Evolutionary conservation across 1,140 invertebrate genomes (phyloP).

Genomic region (Bombus picipes): DNA sequence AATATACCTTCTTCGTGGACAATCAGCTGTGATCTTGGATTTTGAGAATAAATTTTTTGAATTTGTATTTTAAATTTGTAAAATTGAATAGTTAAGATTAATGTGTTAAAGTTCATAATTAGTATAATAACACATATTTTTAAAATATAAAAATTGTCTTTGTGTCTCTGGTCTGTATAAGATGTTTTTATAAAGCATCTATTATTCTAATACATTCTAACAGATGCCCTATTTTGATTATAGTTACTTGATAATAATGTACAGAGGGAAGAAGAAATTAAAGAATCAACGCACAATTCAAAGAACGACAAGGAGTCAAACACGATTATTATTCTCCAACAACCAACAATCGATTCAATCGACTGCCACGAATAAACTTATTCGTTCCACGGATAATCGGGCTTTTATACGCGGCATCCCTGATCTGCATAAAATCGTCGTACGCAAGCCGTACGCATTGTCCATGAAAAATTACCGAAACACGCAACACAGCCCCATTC

Average conservation of each 20-base stretch:
- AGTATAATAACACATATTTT: no score
- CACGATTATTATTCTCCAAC: neutral
- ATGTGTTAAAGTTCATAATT: no score
- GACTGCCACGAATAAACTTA: no score
- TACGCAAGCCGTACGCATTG: constrained; percentile 29
- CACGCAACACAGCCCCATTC: constrained; percentile 60
- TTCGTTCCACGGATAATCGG: constrained; percentile 14
- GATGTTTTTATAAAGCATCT: neutral
- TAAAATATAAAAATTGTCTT: neutral
- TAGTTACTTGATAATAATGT: neutral
- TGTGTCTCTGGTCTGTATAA: no score
- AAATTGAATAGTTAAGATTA: no score
- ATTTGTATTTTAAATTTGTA: no score
- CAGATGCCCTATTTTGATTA: neutral
- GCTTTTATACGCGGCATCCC: constrained; percentile 15
- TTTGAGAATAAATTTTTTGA: no score
- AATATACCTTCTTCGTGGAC: no score
- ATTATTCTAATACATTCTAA: neutral
- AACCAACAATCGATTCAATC: constrained; percentile 5
- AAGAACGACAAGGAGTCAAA: no score
- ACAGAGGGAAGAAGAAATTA: neutral
- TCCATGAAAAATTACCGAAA: constrained; percentile 68
- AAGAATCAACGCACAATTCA: neutral
- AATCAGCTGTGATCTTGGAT: no score
- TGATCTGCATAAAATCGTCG: constrained; percentile 49